Evolutionary conservation across 2,888 invertebrate species (phyloP).

Genomic region (Cephus sareptanus): DNA sequence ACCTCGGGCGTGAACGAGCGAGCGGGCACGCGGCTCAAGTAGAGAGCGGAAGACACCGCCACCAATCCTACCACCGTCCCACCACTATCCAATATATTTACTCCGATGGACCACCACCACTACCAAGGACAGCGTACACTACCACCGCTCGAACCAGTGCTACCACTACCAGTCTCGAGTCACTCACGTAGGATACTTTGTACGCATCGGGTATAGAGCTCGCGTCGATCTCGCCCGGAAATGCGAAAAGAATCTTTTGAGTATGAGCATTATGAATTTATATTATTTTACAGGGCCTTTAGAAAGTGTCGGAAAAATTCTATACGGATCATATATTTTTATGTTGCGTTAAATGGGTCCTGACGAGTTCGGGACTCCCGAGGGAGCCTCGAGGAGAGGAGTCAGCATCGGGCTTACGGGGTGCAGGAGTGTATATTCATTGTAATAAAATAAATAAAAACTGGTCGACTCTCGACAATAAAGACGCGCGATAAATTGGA

Average conservation of each 20-base stretch:
- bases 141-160: constrained; percentile 21
- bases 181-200: constrained; percentile 27
- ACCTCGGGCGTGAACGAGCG: constrained; percentile 63
- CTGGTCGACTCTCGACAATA: constrained; percentile 19
- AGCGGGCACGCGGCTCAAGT: constrained; percentile 63
- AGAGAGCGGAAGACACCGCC: constrained; percentile 61
- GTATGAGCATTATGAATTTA: not conserved
- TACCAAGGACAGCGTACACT: constrained; percentile 31
- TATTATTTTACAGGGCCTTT: not conserved
- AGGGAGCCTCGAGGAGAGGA: not conserved
- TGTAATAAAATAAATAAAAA: not conserved
- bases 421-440: not conserved
- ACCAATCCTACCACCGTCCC: constrained; percentile 51
- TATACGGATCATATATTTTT: not conserved
- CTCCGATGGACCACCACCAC: constrained; percentile 58
- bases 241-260: not conserved
- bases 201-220: constrained; percentile 26
- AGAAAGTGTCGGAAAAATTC: not conserved
- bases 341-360: not conserved
- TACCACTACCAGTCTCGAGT: constrained; percentile 21
- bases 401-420: not conserved
- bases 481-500: constrained; percentile 45
- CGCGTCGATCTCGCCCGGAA: constrained; percentile 22
- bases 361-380: not conserved
- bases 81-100: constrained; percentile 51